A percentile compares a stretch with the other conserved stretches of the same genome.
phyloP scores from a whole-genome alignment of 2,888 invertebrate genomes.

The Linyphia triangularis region DNA sequence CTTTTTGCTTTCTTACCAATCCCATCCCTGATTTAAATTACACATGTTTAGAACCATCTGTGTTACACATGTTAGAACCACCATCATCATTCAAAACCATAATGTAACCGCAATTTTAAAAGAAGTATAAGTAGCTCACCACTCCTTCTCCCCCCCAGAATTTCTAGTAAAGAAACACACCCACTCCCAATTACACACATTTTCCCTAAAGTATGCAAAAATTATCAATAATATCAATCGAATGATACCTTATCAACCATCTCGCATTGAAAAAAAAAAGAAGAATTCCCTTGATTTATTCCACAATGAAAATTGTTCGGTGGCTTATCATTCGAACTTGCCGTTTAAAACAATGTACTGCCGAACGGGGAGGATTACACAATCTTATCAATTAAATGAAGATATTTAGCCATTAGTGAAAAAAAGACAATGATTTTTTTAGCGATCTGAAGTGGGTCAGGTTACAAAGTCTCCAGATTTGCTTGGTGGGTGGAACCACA shows the following conservation, averaged over 20 bases:
- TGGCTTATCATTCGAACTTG: slow-evolving; percentile 11
- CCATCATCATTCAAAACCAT: too few species aligned
- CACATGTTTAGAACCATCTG: too few species aligned
- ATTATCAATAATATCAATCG: slow-evolving; percentile 19
- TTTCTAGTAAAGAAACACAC: too few species aligned
- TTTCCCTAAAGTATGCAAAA: background rate
- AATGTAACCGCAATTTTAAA: too few species aligned
- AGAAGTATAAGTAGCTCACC: too few species aligned
- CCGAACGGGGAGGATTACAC: background rate
- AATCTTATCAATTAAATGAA: slow-evolving; percentile 36
- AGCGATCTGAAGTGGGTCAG: slow-evolving; percentile 43
- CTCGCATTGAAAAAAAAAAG: background rate
- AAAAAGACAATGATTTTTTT: slow-evolving; percentile 48
- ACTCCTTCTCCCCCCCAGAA: too few species aligned
- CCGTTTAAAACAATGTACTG: background rate
- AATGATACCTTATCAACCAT: slow-evolving; percentile 8
- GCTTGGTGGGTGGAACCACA: slow-evolving; percentile 36
- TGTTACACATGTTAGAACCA: too few species aligned
- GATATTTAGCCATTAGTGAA: slow-evolving; percentile 42
- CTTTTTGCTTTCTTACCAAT: too few species aligned
- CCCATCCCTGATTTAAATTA: too few species aligned
- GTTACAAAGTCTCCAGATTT: slow-evolving; percentile 32
- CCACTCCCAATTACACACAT: too few species aligned
- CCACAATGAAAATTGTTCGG: background rate
- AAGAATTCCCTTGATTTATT: background rate